Evolutionary conservation across 1,140 invertebrate species (phyloP), one percentile per base, ranked within the genome.

Genomic region (Diachasmimorpha longicaudata): DNA sequence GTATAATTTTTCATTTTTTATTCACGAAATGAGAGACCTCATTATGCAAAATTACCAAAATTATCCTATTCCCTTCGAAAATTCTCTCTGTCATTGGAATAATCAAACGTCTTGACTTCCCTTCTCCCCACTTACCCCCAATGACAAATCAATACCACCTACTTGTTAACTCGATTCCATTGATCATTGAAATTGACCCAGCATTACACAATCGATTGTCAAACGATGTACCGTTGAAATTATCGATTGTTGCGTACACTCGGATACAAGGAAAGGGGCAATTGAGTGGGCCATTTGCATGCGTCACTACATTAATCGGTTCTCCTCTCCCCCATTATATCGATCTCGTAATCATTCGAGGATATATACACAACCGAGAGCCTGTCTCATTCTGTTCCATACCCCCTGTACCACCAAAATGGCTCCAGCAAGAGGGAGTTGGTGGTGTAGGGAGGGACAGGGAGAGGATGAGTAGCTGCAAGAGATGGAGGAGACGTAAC

Each of bases 301-400:
- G 39, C 16, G 63, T 48, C 46, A 42, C 44, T 75, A 55, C 73
- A 75, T 75, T 75, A 75, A 75, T 75, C 73, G 73, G 23, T 55
- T 67, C 69, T 37, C 10, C 21, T 75, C 48, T 52, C 48, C 48
- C 39, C 48, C 48, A 52, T 52, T 52, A 52, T 52, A 75, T 75
- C 67, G 73, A 75, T 75, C 67, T 46, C 25, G 66, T 69, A 75
- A 75, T 75, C 73, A 75, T 75, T 75, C 42, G 16, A 19, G n/a
- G n/a, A 55, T 36, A 68, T 44, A 67, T 75, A 74, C 55, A 74
- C 58, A 66, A 67, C 55, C 72, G 19, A 66, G 48, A 44, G 70
- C 19, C 63, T 31, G 36, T 67, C 63, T 21, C 23, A n/a, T 37
- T 36, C 63, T 67, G 48, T 16, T 52, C 46, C 16, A 67, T 31